Conservation (phyloP, 2,888 invertebrate genomes). For the Heliothis peltigera region DNA sequence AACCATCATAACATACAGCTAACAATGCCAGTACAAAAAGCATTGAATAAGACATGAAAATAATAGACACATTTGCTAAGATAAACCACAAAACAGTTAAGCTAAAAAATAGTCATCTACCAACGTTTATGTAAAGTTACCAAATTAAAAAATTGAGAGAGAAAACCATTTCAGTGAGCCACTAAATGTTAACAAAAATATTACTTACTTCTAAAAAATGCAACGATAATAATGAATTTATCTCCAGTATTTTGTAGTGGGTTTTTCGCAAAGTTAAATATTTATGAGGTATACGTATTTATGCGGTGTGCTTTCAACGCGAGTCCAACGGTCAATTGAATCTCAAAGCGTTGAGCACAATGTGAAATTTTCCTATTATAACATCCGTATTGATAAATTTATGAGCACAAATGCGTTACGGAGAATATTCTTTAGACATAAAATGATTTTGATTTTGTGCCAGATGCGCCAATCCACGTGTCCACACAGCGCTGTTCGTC, state of each 20-base stretch:
- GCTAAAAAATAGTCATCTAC: background rate
- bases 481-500: slow-evolving; percentile 18
- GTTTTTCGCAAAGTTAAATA: slow-evolving; percentile 62
- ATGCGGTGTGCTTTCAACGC: slow-evolving; percentile 59
- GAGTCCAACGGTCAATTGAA: slow-evolving; percentile 68
- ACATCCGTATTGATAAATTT: slow-evolving; percentile 64
- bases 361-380: slow-evolving; percentile 70
- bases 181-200: slow-evolving; percentile 4
- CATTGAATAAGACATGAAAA: too few relatives aligned
- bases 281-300: slow-evolving; percentile 69
- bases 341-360: slow-evolving; percentile 71
- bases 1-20: too few relatives aligned
- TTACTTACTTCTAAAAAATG: slow-evolving; percentile 27
- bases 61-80: too few relatives aligned
- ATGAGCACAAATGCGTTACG: slow-evolving; percentile 60
- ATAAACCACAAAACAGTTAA: too few relatives aligned
- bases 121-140: background rate
- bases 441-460: slow-evolving; percentile 52
- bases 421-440: slow-evolving; percentile 52
- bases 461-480: slow-evolving; percentile 23
- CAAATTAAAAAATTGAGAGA: slow-evolving; percentile 2
- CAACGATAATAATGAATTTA: slow-evolving; percentile 36
- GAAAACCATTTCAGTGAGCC: background rate
- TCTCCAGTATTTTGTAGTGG: slow-evolving; percentile 37
- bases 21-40: too few relatives aligned